Base-by-base conservation (phyloP, 2,113 vertebrate genomes). In the Azemiops feae region DNA sequence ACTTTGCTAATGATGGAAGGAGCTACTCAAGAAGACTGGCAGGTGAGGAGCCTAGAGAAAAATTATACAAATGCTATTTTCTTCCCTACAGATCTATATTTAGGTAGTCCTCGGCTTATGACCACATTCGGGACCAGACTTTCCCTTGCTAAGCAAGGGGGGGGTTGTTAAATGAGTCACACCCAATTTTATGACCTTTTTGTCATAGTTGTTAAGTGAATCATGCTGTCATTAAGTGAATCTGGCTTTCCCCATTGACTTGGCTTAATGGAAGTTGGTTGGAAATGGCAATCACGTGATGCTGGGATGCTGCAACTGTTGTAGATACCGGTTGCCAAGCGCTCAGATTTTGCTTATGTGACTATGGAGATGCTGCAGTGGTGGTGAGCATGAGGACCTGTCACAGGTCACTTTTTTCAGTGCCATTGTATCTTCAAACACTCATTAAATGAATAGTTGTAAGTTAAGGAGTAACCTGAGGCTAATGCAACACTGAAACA, bases 1-100 rank as follows among this genome's bases (percentile, higher is more conserved):
- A 98, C 98, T 30, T 98, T 99, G 88, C 95, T 99, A 91, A n/a
- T 99, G 69, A 99, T 99, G 99, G 98, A 99, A 87, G 99, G 98
- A 93, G 98, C 98, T 10, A 99, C 98, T 0, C 99, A 99, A 94
- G 98, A 98, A 2, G 99, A 99, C 5, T 99, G 99, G 99, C 99
- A 99, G 99, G 99, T 98, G 89, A 96, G 96, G 87, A 81, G 18
- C 34, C 74, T 43, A 43, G 1, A 81, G 6, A 81, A 81, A 81
- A 43, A 43, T 4, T 81, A 9, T 43, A 81, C 6, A 81, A 81
- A 81, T 81, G 74, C 34, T 22, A 7, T 81, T 81, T 81, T 22
- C 34, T 81, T 81, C 18, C 7, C 7, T 81, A 81, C 74, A 81
- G 34, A 81, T 43, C 34, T 81, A 43, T 43, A 43, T 81, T 69